These are phyloP conservation scores for Oceanodroma tethys DNA, from an alignment of 2,113 vertebrate species.

Conservation along the genomic window DNA sequence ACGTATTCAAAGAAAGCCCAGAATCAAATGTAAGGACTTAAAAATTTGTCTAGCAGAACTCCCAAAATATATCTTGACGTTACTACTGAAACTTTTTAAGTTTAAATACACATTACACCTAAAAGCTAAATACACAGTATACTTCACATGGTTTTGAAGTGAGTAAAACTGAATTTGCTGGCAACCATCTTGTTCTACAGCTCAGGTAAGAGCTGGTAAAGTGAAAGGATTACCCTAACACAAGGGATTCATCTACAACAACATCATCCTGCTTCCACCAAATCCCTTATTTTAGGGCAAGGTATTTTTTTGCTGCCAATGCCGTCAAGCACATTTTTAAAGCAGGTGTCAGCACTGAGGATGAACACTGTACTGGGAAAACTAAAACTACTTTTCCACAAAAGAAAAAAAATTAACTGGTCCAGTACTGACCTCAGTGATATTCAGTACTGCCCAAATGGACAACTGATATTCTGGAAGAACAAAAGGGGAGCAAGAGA, in stretches of 20 bases:
- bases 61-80: not conserved
- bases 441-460: not conserved
- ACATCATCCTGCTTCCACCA: not conserved
- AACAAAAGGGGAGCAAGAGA: not conserved
- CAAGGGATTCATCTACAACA: not conserved
- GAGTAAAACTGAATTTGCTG: not conserved
- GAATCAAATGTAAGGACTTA: not conserved
- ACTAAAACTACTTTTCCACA: not conserved
- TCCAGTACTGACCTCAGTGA: not conserved
- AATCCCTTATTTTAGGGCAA: not conserved
- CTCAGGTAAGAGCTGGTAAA: not conserved
- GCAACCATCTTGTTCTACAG: not conserved
- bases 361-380: not conserved
- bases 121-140: not conserved
- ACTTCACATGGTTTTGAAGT: not conserved
- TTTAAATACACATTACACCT: not conserved
- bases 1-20: not conserved
- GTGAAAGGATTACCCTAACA: not conserved
- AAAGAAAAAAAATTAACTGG: not conserved
- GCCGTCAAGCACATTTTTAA: not conserved
- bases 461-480: not conserved
- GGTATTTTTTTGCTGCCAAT: not conserved
- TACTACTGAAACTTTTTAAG: not conserved
- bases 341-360: not conserved
- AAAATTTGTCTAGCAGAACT: not conserved